Evolutionary conservation across 2,888 invertebrate species (phyloP).

Genomic region (Phytoseiulus persimilis): DNA sequence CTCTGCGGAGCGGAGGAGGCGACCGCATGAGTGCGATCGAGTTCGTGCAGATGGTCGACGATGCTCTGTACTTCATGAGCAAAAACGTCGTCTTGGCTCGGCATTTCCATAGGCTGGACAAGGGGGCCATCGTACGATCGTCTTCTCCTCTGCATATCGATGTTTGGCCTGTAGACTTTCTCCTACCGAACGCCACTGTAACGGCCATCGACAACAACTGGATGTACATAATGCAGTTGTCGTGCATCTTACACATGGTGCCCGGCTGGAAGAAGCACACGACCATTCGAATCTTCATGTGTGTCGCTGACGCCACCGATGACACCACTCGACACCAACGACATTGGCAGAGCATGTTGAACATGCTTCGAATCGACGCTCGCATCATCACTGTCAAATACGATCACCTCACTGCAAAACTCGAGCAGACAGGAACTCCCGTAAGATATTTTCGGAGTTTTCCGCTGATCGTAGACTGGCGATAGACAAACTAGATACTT

Average conservation of each 20-base stretch:
- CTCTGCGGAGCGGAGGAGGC: conserved; percentile 54
- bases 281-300: conserved; percentile 75
- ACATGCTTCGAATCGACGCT: conserved; percentile 75
- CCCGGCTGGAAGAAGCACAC: conserved; percentile 72
- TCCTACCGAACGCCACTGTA: conserved; percentile 74
- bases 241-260: conserved; percentile 87
- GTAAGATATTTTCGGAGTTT: neutral
- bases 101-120: conserved; percentile 77
- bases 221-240: conserved; percentile 89
- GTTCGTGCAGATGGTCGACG: conserved; percentile 73
- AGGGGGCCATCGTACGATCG: conserved; percentile 59
- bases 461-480: too few species aligned
- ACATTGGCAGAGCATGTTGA: conserved; percentile 57
- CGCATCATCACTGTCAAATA: conserved; percentile 59
- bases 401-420: conserved; percentile 51
- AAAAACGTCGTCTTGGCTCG: conserved; percentile 90
- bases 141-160: conserved; percentile 64
- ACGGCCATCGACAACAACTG: conserved; percentile 60
- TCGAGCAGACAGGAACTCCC: conserved; percentile 37
- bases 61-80: conserved; percentile 72
- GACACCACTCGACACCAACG: conserved; percentile 51
- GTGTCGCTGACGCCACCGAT: conserved; percentile 51
- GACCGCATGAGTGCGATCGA: conserved; percentile 56
- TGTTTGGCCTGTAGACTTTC: conserved; percentile 92
- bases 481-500: too few species aligned